Percentiles rank a stretch among this genome's conserved stretches.
Evolutionary conservation across 1,140 invertebrate species (phyloP).

Genomic region (Propsilocerus akamusi): DNA sequence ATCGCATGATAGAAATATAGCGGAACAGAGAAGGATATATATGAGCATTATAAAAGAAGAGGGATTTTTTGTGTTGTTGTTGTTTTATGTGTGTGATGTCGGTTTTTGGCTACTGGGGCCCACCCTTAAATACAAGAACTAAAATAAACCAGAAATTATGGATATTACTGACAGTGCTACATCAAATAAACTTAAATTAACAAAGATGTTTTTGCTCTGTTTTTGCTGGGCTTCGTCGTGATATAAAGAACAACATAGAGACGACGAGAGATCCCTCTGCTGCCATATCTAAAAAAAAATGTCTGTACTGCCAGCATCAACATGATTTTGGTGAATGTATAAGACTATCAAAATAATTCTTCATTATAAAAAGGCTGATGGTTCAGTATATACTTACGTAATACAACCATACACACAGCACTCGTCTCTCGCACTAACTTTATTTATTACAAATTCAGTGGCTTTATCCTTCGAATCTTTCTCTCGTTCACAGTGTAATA

Average conservation of each 20-base stretch:
- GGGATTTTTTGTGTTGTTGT: too few relatives aligned
- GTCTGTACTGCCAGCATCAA: neutral
- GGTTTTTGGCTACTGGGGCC: too few relatives aligned
- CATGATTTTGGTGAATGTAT: neutral
- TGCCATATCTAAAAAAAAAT: neutral
- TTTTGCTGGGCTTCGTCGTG: too few relatives aligned
- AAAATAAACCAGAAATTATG: neutral
- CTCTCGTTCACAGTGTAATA: too few relatives aligned
- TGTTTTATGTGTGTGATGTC: neutral
- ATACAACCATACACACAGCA: too few relatives aligned
- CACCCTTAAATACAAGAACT: too few relatives aligned
- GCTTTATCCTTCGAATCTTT: neutral
- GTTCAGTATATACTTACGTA: too few relatives aligned
- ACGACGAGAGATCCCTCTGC: neutral
- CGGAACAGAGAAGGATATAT: neutral
- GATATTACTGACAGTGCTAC: neutral
- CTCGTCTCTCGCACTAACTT: neutral
- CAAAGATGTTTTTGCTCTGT: too few relatives aligned
- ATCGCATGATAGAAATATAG: neutral
- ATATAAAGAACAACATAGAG: neutral
- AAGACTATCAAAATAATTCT: neutral
- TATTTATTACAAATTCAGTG: neutral
- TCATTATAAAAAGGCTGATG: neutral
- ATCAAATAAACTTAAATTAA: neutral
- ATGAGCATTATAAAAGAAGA: neutral